phyloP scores from a whole-genome alignment of 2,888 invertebrate genomes.

The Eurytoma adleriae region DNA sequence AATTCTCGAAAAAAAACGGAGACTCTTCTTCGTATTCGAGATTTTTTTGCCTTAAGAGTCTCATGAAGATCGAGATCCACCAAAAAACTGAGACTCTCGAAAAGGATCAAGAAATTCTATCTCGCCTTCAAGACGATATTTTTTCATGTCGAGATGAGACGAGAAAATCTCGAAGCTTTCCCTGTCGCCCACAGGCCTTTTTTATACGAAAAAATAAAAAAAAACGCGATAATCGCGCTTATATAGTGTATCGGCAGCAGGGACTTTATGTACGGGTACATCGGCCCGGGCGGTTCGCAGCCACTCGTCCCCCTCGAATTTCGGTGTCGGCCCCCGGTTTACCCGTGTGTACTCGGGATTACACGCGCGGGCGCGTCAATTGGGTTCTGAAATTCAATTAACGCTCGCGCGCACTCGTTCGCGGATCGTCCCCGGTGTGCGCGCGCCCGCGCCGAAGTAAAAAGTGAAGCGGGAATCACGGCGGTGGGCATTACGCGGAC shows the following conservation, averaged over 20 bases:
- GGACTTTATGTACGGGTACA: neutral
- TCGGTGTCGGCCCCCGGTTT: neutral
- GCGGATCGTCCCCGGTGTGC: neutral
- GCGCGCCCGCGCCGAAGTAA: neutral
- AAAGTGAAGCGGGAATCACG: neutral
- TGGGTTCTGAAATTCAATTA: constrained; percentile 38
- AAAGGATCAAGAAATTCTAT: no score
- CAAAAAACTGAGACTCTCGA: no score
- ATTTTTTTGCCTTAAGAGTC: no score
- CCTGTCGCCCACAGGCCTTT: neutral
- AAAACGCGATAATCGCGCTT: neutral
- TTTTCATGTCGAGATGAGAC: no score
- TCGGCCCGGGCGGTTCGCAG: neutral
- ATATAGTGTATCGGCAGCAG: neutral
- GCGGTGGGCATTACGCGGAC: no score
- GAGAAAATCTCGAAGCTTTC: no score
- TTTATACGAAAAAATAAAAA: no score
- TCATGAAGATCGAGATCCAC: no score
- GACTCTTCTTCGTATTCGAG: no score
- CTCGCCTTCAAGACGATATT: no score
- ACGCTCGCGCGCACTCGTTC: neutral
- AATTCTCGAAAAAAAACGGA: no score
- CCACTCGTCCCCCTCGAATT: neutral
- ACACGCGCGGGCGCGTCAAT: neutral
- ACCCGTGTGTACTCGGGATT: neutral